Base-by-base conservation (phyloP, 2,888 invertebrate species). In the Bruchidius siliquastri region DNA sequence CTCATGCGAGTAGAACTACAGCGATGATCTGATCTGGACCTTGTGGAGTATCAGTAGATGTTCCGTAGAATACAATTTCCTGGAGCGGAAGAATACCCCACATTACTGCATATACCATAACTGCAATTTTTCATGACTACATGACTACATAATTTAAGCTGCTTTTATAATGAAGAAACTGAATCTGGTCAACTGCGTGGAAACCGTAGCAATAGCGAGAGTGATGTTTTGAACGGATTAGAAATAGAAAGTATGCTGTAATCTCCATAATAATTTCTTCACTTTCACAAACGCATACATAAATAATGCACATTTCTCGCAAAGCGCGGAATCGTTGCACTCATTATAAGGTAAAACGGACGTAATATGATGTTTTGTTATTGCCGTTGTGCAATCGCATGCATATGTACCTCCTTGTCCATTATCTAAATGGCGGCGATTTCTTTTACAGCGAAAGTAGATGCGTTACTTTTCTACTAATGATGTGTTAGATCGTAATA, bases 171-270 rank as follows among this genome's bases (percentile, higher is more conserved):
- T 13, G 13, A 13, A 49, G 49, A 49, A 49, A 13, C 6, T 13
- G 49, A 49, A 49, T 13, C 13, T 13, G 8, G 49, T 49, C 49
- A 13, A 49, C 49, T 49, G 1, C 49, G 18, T 8, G 49, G 13
- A 49, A 49, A 49, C 6, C 49, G 18, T 49, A 18, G 10, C 49
- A 49, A 13, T 49, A 13, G 49, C 49, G 49, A 13, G 49, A 49
- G 8, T 49, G 49, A 49, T 49, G 49, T 22, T 68, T 71, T 72
- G 69, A 76, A 76, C 71, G 75, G 74, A 74, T 74, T 72, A 73
- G 72, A 76, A 77, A 75, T 77, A 76, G 76, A 77, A 77, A 77
- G 77, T 75, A 72, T 73, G 74, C 71, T 73, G 74, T 77, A 74
- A 76, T 77, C 73, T 73, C 66, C 67, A 72, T 68, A 76, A 76